These are phyloP conservation scores for Tenthredo distinguenda DNA, from an alignment of 2,888 invertebrate species.

Conservation along the genomic window DNA sequence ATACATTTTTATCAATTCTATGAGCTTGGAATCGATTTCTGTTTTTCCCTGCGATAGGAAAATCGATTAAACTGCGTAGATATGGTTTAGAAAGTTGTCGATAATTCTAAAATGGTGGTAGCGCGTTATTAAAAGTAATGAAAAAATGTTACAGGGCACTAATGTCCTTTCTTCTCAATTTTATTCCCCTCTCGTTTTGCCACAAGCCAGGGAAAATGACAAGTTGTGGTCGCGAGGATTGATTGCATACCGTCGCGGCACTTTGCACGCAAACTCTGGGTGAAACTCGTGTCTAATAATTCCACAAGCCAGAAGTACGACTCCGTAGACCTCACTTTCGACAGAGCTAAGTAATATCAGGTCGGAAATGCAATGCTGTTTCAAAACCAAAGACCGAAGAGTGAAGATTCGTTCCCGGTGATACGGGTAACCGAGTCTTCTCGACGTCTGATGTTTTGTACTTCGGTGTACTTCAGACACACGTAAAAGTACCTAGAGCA, in stretches of 20 bases:
- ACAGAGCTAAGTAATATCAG: background rate
- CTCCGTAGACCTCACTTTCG: background rate
- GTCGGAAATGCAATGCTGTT: background rate
- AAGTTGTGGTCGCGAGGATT: slow-evolving; percentile 7
- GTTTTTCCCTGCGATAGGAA: background rate
- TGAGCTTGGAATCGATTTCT: background rate
- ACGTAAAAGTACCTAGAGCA: background rate
- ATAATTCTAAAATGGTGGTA: background rate
- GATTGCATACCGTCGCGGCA: background rate
- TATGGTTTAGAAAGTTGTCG: slow-evolving; percentile 23
- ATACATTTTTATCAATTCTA: background rate
- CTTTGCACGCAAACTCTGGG: background rate
- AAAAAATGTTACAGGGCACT: background rate
- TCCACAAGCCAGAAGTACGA: background rate
- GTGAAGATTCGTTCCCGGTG: background rate
- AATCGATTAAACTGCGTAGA: background rate
- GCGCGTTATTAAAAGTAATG: background rate
- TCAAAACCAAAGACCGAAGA: background rate
- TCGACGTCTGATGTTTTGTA: background rate
- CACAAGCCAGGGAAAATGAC: slow-evolving; percentile 27
- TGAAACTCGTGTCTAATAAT: slow-evolving; percentile 22
- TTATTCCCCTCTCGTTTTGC: background rate
- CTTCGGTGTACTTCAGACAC: background rate
- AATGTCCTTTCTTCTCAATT: background rate
- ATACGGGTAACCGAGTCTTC: background rate